A percentile compares a stretch with the other conserved stretches of the same genome.
Evolutionary conservation across 2,888 invertebrate species (phyloP).

Genomic region (Notodonta dromedarius): DNA sequence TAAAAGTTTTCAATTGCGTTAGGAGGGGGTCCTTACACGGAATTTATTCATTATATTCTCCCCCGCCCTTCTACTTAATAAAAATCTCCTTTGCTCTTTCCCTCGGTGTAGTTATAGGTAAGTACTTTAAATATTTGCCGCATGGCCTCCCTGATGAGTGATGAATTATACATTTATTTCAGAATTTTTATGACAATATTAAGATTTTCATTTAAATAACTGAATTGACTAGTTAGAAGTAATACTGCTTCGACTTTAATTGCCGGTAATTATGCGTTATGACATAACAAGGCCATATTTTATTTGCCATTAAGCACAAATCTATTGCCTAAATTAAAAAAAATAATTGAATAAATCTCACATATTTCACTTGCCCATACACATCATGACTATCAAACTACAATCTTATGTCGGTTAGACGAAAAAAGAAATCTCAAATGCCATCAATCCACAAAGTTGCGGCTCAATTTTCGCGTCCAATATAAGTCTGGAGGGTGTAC

Average conservation of each 20-base stretch:
- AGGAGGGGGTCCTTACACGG: conserved; percentile 74
- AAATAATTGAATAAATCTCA: no score
- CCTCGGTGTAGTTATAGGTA: conserved; percentile 64
- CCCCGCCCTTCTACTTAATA: conserved; percentile 74
- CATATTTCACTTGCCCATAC: not conserved
- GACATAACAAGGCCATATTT: no score
- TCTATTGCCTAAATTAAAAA: no score
- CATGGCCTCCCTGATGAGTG: conserved; percentile 73
- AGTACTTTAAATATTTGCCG: conserved; percentile 81
- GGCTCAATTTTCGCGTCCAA: conserved; percentile 54
- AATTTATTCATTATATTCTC: conserved; percentile 83
- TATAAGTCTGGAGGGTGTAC: conserved; percentile 56
- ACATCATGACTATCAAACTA: conserved; percentile 1
- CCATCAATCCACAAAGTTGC: conserved; percentile 54
- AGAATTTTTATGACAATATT: conserved; percentile 66
- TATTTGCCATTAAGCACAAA: no score
- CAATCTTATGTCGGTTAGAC: conserved; percentile 5
- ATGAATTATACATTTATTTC: conserved; percentile 77
- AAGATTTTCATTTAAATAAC: conserved; percentile 42
- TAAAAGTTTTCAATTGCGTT: conserved; percentile 85
- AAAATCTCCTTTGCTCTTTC: conserved; percentile 76
- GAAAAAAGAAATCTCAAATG: conserved; percentile 33
- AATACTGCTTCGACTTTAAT: not conserved
- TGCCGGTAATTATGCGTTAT: no score
- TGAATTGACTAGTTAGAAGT: conserved; percentile 37